Base-by-base conservation (phyloP, 2,797 vertebrate species). In the Psittacula echo region DNA sequence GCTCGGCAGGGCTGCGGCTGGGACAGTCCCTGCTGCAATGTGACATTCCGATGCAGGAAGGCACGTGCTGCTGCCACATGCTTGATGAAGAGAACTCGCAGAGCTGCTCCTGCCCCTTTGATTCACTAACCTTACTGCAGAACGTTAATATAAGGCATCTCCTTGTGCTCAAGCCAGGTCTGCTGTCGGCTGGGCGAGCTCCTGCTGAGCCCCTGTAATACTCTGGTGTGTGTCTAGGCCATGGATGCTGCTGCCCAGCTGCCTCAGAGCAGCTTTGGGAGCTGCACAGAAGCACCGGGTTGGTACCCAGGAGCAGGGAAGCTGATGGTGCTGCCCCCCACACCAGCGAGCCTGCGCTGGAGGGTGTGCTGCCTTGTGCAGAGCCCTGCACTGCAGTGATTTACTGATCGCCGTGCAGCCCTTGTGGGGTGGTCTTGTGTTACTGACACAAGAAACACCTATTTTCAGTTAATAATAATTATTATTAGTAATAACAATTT, bases 181-280 rank as follows among this genome's bases (percentile, higher is more conserved):
- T 0, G 2, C 32, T 22, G 26, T 32, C 0, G 3, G 51, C 73
- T 21, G 27, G 18, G 8, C 0, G 0, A 47, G 61, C 56, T 67
- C 6, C 20, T 24, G 20, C 13, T 11, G 22, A 50, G n/a, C 23
- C 24, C 17, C 26, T 2, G 7, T 20, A 9, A 51, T 22, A 26
- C 15, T 66, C 34, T 50, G 41, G 16, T 3, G 11, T 4, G 48
- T 1, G 6, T 34, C 39, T 39, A 30, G 48, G 19, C 18, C 29
- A 20, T 0, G 1, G 84, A 18, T 5, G 26, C 3, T 47, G 51
- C 89, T 54, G 75, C 84, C 21, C 21, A 13, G 23, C 37, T 44
- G 47, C 14, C 24, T 4, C 2, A 4, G 24, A 60, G 61, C 79
- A 70, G 41, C 39, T 65, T 26, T 8, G 66, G 65, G 66, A 58